A percentile compares a stretch with the other conserved stretches of the same genome.
phyloP scores from a whole-genome alignment of 2,888 invertebrate genomes.

The Tetragonula carbonaria region DNA sequence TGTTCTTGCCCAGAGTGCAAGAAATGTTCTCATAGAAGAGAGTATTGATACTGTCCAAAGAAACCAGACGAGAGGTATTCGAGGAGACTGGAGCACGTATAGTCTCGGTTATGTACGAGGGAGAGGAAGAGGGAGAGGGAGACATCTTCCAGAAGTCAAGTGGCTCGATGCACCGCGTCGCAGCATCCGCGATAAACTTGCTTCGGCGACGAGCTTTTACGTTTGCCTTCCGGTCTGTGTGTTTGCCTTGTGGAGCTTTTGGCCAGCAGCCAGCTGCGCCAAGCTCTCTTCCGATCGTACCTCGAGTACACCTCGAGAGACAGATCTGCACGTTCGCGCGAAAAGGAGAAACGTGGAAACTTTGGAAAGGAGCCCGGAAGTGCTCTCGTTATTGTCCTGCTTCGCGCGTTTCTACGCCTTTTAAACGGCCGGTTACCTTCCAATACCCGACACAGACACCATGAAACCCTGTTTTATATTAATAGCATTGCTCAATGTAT shows the following conservation, averaged over 20 bases:
- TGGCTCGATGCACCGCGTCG: too few species aligned
- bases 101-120: not conserved
- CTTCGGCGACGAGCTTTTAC: not conserved
- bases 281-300: too few species aligned
- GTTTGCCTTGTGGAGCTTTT: not conserved
- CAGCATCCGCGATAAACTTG: not conserved
- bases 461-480: too few species aligned
- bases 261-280: not conserved
- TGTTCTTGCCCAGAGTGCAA: too few species aligned
- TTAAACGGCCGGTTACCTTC: not conserved
- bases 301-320: not conserved
- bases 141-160: not conserved
- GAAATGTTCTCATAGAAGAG: too few species aligned
- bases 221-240: not conserved
- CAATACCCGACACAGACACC: too few species aligned
- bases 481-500: too few species aligned
- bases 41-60: too few species aligned
- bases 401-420: not conserved
- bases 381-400: not conserved
- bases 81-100: too few species aligned
- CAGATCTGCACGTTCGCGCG: not conserved
- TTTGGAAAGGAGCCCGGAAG: conserved; percentile 7
- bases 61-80: too few species aligned
- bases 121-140: not conserved
- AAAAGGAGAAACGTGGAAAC: not conserved